Conservation (phyloP, 2,888 invertebrate species). For the Ophion ellenae region DNA sequence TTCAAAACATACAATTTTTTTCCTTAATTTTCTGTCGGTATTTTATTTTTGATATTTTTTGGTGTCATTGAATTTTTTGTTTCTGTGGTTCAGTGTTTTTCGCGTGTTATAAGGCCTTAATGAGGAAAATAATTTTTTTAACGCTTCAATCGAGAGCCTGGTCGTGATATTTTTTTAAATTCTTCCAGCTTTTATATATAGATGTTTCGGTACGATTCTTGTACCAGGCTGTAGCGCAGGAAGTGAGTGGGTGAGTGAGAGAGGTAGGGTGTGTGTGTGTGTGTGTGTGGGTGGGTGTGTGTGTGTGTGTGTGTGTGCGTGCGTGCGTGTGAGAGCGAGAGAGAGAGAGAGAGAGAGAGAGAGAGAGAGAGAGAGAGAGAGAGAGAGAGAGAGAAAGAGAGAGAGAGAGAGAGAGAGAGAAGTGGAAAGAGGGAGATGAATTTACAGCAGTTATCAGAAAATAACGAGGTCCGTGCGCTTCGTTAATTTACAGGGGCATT, state of each 20-base stretch:
- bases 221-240: not conserved
- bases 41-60: too few species aligned
- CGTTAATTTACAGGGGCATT: conserved; percentile 75
- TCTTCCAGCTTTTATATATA: not conserved
- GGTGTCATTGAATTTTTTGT: too few species aligned
- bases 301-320: too few species aligned
- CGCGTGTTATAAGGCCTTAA: not conserved
- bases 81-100: too few species aligned
- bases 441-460: conserved; percentile 46
- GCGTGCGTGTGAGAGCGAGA: not conserved
- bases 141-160: conserved; percentile 25
- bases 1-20: too few species aligned
- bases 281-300: not conserved
- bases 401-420: not conserved
- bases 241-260: not conserved
- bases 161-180: conserved; percentile 35
- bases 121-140: conserved; percentile 14
- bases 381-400: not conserved
- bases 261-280: too few species aligned
- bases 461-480: conserved; percentile 72
- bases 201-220: not conserved
- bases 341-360: not conserved
- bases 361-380: not conserved
- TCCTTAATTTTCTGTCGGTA: too few species aligned
- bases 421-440: conserved; percentile 39